These are phyloP conservation scores for Cephalopachus bancanus DNA, from an alignment of 2,797 vertebrate genomes.

Conservation along the genomic window DNA sequence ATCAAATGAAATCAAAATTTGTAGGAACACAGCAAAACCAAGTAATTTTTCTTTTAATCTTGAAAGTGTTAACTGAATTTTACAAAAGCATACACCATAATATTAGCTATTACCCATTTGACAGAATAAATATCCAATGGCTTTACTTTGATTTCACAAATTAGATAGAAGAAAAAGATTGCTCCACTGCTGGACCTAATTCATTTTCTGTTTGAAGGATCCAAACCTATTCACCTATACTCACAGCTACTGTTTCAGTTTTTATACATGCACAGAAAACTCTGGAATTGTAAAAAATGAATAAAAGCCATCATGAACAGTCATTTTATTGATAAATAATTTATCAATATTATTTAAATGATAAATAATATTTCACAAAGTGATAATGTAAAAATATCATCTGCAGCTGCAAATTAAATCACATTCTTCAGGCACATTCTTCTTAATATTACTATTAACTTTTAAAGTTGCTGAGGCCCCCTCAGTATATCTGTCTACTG, in stretches of 20 bases:
- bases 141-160: conserved; percentile 17
- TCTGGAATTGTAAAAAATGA: conserved; percentile 7
- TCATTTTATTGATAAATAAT: conserved; percentile 62
- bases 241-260: neutral
- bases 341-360: too few species aligned
- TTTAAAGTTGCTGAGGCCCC: neutral
- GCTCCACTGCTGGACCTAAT: conserved; percentile 43
- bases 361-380: conserved; percentile 59
- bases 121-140: neutral
- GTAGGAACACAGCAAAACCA: neutral
- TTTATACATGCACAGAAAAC: conserved; percentile 49
- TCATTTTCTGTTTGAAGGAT: conserved; percentile 38
- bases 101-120: conserved; percentile 8
- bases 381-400: conserved; percentile 42
- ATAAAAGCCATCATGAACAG: conserved; percentile 46
- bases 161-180: neutral
- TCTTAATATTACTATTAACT: conserved; percentile 63
- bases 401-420: conserved; percentile 62
- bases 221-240: neutral
- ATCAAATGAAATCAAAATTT: neutral
- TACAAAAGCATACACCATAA: neutral
- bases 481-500: neutral
- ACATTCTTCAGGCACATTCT: conserved; percentile 45
- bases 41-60: conserved; percentile 22
- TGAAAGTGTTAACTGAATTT: conserved; percentile 22